Evolutionary conservation across 2,888 invertebrate genomes (phyloP).

Genomic region (Nephrotoma flavescens): DNA sequence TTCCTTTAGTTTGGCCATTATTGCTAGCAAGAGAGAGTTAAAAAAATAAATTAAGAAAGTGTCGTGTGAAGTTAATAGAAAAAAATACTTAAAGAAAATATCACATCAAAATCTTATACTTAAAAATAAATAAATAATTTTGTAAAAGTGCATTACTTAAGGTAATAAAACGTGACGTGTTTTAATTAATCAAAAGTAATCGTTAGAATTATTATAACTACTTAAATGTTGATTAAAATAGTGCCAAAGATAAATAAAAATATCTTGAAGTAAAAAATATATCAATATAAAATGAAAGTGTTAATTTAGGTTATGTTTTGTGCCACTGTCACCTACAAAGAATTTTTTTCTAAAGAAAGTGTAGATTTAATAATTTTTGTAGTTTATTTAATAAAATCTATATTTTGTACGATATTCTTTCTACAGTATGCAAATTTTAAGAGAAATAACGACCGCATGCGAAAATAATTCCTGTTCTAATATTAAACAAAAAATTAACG

Average conservation of each 20-base stretch:
- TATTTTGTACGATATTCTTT: background rate
- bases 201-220: background rate
- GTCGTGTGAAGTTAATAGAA: background rate
- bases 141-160: background rate
- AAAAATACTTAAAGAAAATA: background rate
- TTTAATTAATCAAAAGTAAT: background rate
- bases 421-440: background rate
- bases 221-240: background rate
- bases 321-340: background rate
- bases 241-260: background rate
- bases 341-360: background rate
- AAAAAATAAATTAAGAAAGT: background rate
- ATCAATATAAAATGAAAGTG: background rate
- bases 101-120: background rate
- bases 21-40: background rate
- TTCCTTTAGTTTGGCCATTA: background rate
- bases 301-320: background rate
- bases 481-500: background rate
- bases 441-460: background rate
- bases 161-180: background rate
- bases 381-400: background rate
- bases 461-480: background rate
- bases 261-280: background rate
- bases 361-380: background rate
- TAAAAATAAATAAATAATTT: background rate